Percentiles rank a stretch among this genome's conserved stretches.
Conservation (phyloP, 2,888 invertebrate species). For the Panopea generosa region DNA sequence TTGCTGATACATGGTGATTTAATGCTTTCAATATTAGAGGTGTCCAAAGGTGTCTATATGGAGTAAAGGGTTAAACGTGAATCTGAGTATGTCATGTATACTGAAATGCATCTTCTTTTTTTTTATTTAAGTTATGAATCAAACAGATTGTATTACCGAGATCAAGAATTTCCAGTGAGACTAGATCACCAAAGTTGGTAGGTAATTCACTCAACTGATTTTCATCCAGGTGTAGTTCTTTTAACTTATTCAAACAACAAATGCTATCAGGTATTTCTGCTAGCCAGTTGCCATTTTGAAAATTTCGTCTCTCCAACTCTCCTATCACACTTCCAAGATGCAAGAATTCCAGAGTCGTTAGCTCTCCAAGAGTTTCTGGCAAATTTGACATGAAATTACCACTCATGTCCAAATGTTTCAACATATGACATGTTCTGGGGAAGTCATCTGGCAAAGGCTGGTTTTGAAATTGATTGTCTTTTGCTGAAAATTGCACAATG, state of each 20-base stretch:
- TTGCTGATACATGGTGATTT: too few species aligned
- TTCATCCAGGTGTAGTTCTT: conserved; percentile 76
- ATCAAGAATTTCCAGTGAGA: conserved; percentile 75
- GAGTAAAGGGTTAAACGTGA: too few species aligned
- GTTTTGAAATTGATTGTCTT: conserved; percentile 71
- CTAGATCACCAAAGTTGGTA: conserved; percentile 75
- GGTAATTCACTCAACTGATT: conserved; percentile 78
- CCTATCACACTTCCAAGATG: conserved; percentile 78
- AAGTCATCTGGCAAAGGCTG: conserved; percentile 65
- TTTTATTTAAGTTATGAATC: too few species aligned
- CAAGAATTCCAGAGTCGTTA: conserved; percentile 70
- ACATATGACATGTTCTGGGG: conserved; percentile 59
- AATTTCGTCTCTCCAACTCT: conserved; percentile 78
- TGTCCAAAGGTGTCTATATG: too few species aligned
- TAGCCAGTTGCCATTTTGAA: conserved; percentile 82
- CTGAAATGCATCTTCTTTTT: too few species aligned
- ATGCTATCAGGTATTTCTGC: conserved; percentile 72
- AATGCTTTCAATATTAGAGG: too few species aligned
- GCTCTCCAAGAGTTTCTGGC: conserved; percentile 74
- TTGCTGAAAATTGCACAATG: conserved; percentile 67
- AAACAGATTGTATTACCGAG: too few species aligned
- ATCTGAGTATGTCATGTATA: too few species aligned
- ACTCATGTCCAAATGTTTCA: conserved; percentile 71
- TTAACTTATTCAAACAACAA: conserved; percentile 68
- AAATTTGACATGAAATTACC: conserved; percentile 77